Conservation (phyloP, 1,140 invertebrate species). For the Cotesia glomerata region DNA sequence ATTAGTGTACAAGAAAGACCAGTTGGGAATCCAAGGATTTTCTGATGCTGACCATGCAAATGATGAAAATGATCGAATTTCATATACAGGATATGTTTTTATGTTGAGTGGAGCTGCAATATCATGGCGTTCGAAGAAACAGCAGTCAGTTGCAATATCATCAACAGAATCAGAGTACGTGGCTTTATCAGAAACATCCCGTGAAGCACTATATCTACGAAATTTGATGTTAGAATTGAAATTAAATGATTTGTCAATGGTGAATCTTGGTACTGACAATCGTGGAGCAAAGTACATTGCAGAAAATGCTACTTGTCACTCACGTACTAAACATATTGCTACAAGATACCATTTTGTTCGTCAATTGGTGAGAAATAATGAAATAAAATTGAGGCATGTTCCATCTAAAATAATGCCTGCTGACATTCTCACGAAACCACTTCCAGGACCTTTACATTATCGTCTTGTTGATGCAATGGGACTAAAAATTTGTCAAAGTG, state of each 20-base stretch:
- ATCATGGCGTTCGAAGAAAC: neutral
- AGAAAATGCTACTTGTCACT: neutral
- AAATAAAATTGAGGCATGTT: neutral
- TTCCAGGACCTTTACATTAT: neutral
- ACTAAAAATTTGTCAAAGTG: no score
- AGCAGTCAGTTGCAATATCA: neutral
- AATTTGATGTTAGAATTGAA: neutral
- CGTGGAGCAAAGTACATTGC: neutral
- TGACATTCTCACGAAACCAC: neutral
- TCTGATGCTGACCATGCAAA: constrained; percentile 55
- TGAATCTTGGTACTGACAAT: neutral
- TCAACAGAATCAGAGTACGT: constrained; percentile 2
- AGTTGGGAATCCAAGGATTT: constrained; percentile 37
- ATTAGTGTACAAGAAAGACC: constrained; percentile 32
- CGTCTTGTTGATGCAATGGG: no score
- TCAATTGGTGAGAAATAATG: neutral
- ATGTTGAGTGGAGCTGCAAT: neutral
- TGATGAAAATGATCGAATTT: constrained; percentile 38
- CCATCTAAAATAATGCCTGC: neutral
- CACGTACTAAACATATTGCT: neutral
- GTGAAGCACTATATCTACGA: neutral
- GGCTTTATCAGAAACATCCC: neutral
- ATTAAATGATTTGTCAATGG: neutral
- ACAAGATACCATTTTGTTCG: neutral
- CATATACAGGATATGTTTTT: constrained; percentile 28